These are phyloP conservation scores for Melipona quadrifasciata DNA, from an alignment of 1,140 invertebrate species.

Conservation along the genomic window DNA sequence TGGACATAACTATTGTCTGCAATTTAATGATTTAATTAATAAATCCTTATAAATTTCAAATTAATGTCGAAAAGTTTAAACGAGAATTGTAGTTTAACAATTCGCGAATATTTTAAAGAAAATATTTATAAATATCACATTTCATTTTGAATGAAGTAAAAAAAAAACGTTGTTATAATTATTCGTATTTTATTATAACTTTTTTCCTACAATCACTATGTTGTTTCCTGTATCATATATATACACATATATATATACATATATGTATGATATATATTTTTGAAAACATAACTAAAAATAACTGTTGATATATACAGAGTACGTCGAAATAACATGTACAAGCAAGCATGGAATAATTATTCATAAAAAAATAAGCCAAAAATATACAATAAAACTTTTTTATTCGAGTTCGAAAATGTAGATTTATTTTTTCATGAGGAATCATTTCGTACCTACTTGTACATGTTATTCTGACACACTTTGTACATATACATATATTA, in stretches of 20 bases:
- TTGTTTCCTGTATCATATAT: conserved; percentile 36
- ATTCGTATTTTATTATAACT: conserved; percentile 59
- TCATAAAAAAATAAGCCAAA: too few species aligned
- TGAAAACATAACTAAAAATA: conserved; percentile 57
- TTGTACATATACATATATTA: conserved; percentile 36
- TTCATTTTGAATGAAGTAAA: not conserved
- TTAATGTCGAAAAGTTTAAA: not conserved
- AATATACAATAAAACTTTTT: too few species aligned
- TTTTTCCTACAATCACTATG: conserved; percentile 55
- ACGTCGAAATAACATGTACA: too few species aligned
- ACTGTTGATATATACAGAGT: conserved; percentile 7
- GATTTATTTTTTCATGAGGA: not conserved
- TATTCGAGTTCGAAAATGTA: too few species aligned
- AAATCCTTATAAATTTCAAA: not conserved
- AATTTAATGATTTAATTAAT: not conserved
- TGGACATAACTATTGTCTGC: not conserved
- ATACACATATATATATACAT: conserved; percentile 14
- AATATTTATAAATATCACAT: not conserved
- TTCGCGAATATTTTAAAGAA: not conserved
- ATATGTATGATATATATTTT: conserved; percentile 11
- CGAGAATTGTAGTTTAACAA: not conserved
- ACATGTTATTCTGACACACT: not conserved
- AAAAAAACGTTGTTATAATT: conserved; percentile 6
- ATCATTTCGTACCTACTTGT: not conserved
- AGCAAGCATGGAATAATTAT: too few species aligned